Base-by-base conservation (phyloP, 1,140 invertebrate species). In the Drosophila chauvacae region DNA sequence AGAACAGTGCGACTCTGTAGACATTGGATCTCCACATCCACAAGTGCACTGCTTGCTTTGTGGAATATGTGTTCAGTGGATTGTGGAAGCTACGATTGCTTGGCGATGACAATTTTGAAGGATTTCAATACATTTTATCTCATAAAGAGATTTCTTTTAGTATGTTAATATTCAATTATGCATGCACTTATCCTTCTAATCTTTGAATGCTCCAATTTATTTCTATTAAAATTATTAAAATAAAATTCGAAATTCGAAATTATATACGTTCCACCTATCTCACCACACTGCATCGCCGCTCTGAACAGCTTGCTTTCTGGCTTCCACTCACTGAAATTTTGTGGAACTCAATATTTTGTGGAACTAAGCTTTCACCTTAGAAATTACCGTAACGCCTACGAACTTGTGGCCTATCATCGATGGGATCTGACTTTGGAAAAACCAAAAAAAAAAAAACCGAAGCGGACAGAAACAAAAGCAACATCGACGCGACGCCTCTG, bases 281-380 rank as follows among this genome's bases (percentile, higher is more conserved):
- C 33, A 53, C 28, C 28, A 20, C 50, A n/a, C 50, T 20, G 7
- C n/a, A 6, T 5, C 16, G 0, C 28, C 11, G 14, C 50, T 6
- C 50, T 20, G 11, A 10, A 26, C 45, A 37, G 51, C 51, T 55
- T 55, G 4, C 18, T 9, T 42, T 7, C 20, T 45, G 18, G 13
- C 35, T 47, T 20, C 10, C 10, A 4, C 33, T 18, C 3, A 47
- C 4, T n/a, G 41, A 2, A 16, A 23, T n/a, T n/a, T 47, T 28
- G 30, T 45, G 23, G 30, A 30, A 18, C 60, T 18, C 18, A 26
- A 35, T 26, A 35, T n/a, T 47, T 16, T 14, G 7, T 28, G 28
- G n/a, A 62, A 13, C 28, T 39, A 56, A 63, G 82, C 83, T 86
- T 86, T 86, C 83, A 87, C 83, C 63, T 66, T 51, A 47, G 30